Evolutionary conservation across 2,797 vertebrate species (phyloP).

Genomic region (Selene dorsalis): DNA sequence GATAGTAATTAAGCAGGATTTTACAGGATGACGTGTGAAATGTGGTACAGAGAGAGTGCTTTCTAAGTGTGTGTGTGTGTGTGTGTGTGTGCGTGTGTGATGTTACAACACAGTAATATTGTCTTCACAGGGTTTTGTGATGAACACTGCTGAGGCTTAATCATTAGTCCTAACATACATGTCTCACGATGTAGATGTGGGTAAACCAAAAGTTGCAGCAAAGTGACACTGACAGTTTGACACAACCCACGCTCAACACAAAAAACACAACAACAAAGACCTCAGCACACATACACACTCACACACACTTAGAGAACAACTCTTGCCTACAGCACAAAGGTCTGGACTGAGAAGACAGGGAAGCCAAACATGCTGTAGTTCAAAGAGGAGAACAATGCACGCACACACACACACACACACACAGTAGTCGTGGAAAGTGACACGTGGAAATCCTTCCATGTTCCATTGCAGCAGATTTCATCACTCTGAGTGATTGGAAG

Average conservation of each 20-base stretch:
- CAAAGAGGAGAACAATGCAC: slow-evolving; percentile 37
- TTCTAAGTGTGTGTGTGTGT: not conserved
- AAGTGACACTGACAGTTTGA: slow-evolving; percentile 8
- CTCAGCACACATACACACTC: not conserved
- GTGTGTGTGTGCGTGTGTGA: not conserved
- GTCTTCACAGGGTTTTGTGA: not conserved
- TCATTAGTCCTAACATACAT: not conserved
- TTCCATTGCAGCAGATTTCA: slow-evolving; percentile 56
- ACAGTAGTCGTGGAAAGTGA: slow-evolving; percentile 40
- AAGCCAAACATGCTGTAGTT: slow-evolving; percentile 37
- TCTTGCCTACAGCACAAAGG: slow-evolving; percentile 30
- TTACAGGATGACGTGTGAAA: not conserved
- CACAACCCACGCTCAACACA: not conserved
- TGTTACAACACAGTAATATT: not conserved
- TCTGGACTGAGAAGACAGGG: slow-evolving; percentile 37
- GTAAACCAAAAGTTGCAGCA: not conserved
- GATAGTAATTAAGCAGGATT: not conserved
- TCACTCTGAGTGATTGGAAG: slow-evolving; percentile 53
- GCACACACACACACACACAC: slow-evolving; percentile 15
- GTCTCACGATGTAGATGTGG: slow-evolving; percentile 4
- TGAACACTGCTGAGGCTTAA: not conserved
- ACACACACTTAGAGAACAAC: not conserved
- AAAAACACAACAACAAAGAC: not conserved
- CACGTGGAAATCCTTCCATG: slow-evolving; percentile 39
- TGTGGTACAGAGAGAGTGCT: not conserved